These are phyloP conservation scores for Lutraria lutraria DNA, from an alignment of 2,888 invertebrate genomes.

Conservation along the genomic window DNA sequence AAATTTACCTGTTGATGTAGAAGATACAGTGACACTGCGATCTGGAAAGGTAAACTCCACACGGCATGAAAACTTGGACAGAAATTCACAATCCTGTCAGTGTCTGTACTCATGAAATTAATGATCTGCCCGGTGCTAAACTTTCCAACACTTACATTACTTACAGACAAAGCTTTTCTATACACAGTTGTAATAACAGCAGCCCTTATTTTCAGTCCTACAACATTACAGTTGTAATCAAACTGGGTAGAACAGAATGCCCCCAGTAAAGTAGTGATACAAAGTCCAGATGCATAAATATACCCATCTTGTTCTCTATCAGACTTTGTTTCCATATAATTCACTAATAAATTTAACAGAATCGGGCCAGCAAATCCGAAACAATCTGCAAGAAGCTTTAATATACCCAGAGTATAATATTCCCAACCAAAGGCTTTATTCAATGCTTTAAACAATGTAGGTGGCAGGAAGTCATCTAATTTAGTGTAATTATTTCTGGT, in stretches of 20 bases:
- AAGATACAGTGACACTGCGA: conserved; percentile 83
- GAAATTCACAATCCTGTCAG: conserved; percentile 97
- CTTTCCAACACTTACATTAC: conserved; percentile 86
- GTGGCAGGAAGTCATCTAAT: conserved; percentile 17
- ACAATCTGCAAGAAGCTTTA: conserved; percentile 93
- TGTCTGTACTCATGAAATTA: conserved; percentile 98
- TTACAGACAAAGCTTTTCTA: conserved; percentile 89
- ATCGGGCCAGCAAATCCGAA: conserved; percentile 96
- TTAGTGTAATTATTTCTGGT: conserved; percentile 13
- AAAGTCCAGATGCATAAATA: conserved; percentile 89
- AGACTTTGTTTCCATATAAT: conserved; percentile 91
- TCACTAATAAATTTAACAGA: conserved; percentile 93
- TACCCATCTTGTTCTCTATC: conserved; percentile 88
- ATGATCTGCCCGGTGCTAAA: conserved; percentile 93
- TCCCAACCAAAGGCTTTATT: conserved; percentile 84
- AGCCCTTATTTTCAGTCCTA: conserved; percentile 95
- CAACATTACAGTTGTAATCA: conserved; percentile 92
- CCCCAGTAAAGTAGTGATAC: conserved; percentile 90
- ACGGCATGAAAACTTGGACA: conserved; percentile 98
- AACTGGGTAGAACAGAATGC: conserved; percentile 95
- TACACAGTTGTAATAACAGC: conserved; percentile 94
- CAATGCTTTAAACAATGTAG: conserved; percentile 77
- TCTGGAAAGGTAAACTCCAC: conserved; percentile 96
- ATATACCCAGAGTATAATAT: conserved; percentile 83
- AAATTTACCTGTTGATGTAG: conserved; percentile 73